Conservation (phyloP, 2,888 invertebrate genomes). For the Ditylenchus weischeri region DNA sequence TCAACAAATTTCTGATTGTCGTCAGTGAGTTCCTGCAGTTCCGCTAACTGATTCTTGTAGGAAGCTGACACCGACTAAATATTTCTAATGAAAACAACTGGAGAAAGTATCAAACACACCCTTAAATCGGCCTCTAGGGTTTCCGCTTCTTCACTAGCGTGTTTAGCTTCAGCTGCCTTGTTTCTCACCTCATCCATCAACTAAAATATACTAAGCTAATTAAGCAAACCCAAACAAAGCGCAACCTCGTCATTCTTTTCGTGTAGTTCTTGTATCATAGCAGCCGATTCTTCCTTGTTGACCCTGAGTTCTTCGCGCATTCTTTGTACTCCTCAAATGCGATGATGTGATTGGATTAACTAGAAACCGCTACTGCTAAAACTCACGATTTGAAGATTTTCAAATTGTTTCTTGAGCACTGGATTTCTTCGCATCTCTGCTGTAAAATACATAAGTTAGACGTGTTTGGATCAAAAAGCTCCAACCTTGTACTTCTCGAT, state of each 20-base stretch:
- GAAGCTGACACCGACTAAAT: too few species aligned
- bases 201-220: neutral
- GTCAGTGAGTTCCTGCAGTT: too few species aligned
- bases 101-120: neutral
- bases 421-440: neutral
- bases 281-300: neutral
- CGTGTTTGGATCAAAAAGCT: neutral
- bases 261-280: neutral
- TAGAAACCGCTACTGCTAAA: neutral
- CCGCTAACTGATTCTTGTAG: too few species aligned
- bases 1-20: too few species aligned
- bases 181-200: conserved; percentile 2
- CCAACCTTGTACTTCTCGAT: conserved; percentile 3
- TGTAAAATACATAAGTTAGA: neutral
- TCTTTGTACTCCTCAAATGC: neutral
- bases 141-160: conserved; percentile 4
- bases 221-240: too few species aligned
- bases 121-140: neutral
- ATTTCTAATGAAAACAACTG: too few species aligned
- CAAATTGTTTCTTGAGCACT: neutral
- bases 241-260: neutral
- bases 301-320: conserved; percentile 1
- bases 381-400: neutral
- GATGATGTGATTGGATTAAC: too few species aligned
- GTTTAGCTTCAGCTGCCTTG: neutral